Base-by-base conservation (phyloP, 2,797 vertebrate genomes). In the Alcedo atthis region DNA sequence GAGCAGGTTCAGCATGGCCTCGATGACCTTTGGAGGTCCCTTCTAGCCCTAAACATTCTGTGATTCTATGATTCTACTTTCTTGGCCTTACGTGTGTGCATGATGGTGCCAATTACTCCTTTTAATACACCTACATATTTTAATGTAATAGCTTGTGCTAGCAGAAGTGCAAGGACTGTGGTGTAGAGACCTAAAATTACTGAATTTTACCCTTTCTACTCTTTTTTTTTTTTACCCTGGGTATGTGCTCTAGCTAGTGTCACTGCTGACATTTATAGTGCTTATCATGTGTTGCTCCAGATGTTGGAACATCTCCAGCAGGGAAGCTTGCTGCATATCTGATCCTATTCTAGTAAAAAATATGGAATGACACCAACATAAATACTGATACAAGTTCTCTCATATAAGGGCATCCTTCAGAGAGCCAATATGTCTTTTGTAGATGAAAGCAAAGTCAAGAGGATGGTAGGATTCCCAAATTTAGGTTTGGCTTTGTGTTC, bases 321-420 rank as follows among this genome's bases (percentile, higher is more conserved):
- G 17, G 49, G 90, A 96, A 94, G 81, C 77, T 97, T 92, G 17
- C 46, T 95, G 49, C 58, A 49, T 66, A 94, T 92, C 86, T 95
- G 94, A 83, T 81, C 58, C 17, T 89, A 46, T 94, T 93, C 25
- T 96, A 87, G 90, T 86, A 54, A 32, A 68, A 57, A 93, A 87
- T 46, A 68, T 94, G 81, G 94, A 91, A 54, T 80, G 70, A 28
- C 66, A 85, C 91, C 95, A 92, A 54, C 76, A 53, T 87, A 87
- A 94, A 95, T 87, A 89, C 63, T 78, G 55, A 75, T 78, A 83
- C 70, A 93, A 87, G 16, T 83, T 74, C 59, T 91, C 76, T 96
- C 87, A 87, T 92, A 94, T 91, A 92, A 90, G 87, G 79, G 15
- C 49, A 93, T 84, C 86, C 61, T 82, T 91, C 61, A 90, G 87